Conservation (phyloP, 2,888 invertebrate genomes). For the Tubulanus polymorphus region DNA sequence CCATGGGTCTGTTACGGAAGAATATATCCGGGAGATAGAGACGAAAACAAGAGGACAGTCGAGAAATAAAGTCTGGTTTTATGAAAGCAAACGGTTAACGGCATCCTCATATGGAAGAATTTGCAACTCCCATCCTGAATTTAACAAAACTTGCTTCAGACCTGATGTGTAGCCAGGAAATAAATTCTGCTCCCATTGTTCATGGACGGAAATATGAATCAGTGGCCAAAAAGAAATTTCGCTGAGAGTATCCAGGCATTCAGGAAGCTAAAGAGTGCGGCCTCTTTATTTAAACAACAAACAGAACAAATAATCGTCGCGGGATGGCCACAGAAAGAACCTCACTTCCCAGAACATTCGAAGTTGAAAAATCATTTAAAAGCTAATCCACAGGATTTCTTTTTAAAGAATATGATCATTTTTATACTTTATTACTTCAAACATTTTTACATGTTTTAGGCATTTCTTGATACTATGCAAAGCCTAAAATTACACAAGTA, state of each 20-base stretch:
- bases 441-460: neutral
- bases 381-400: no score
- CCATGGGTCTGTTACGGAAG: slow-evolving; percentile 2
- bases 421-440: neutral
- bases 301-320: no score
- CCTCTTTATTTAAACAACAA: no score
- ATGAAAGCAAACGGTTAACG: slow-evolving; percentile 15
- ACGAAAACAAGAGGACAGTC: slow-evolving; percentile 12
- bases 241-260: slow-evolving; percentile 2
- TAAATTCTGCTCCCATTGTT: slow-evolving; percentile 5
- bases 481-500: neutral
- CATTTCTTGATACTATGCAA: neutral
- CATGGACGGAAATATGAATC: slow-evolving; percentile 20
- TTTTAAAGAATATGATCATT: no score
- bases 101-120: slow-evolving; percentile 22
- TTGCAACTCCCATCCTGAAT: slow-evolving; percentile 10
- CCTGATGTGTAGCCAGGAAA: neutral
- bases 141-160: slow-evolving; percentile 12
- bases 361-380: no score
- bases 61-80: slow-evolving; percentile 6
- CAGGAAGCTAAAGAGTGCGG: slow-evolving; percentile 20
- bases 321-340: no score
- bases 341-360: no score
- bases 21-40: slow-evolving; percentile 6
- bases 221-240: slow-evolving; percentile 8